phyloP scores from a whole-genome alignment of 30 jellyfish, hydroid and myxozoan genomes.

The Aurelia aurita complex sp. Pacific region DNA sequence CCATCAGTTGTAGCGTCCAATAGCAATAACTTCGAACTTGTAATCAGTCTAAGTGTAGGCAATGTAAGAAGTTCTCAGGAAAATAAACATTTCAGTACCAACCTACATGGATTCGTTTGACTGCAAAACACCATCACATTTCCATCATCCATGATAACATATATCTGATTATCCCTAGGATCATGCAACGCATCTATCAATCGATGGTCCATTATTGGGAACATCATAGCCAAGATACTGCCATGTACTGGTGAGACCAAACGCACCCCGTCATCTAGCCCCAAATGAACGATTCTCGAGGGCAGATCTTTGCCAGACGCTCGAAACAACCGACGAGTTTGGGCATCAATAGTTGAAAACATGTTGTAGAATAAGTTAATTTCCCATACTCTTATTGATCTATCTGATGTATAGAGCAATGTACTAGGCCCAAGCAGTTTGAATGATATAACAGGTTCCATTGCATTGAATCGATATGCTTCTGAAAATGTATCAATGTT shows the following conservation, averaged over 20 bases:
- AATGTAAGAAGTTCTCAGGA: background rate
- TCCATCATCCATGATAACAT: conserved; percentile 55
- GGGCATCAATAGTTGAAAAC: conserved; percentile 78
- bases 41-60: background rate
- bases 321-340: conserved; percentile 28
- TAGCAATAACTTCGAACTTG: too few relatives aligned
- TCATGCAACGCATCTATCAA: conserved; percentile 69
- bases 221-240: conserved; percentile 64
- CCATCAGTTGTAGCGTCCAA: too few relatives aligned
- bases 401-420: conserved; percentile 65
- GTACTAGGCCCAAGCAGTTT: conserved; percentile 36
- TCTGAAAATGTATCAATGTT: conserved; percentile 88
- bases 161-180: conserved; percentile 34
- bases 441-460: conserved; percentile 53
- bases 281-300: conserved; percentile 62
- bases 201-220: conserved; percentile 72
- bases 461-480: conserved; percentile 73
- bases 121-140: conserved; percentile 81
- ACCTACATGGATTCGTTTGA: conserved; percentile 96
- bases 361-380: conserved; percentile 64
- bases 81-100: background rate
- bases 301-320: conserved; percentile 30
- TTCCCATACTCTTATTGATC: conserved; percentile 56
- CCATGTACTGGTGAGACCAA: conserved; percentile 95
- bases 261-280: conserved; percentile 92